phyloP scores from a whole-genome alignment of 2,113 vertebrate genomes.

The Merops nubicus region DNA sequence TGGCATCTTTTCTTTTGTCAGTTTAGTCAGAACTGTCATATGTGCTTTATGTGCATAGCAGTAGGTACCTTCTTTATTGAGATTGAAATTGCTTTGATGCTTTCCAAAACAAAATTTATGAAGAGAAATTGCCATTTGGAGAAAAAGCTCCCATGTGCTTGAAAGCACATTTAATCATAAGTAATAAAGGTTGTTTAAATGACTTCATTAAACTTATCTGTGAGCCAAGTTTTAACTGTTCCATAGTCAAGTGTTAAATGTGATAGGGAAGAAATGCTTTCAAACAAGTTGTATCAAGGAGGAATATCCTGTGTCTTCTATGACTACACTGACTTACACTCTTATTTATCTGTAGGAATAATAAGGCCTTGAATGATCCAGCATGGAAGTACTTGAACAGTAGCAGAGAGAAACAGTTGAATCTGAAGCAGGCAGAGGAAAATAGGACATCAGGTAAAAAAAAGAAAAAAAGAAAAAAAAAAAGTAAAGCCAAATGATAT shows the following conservation, averaged over 20 bases:
- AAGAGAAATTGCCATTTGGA: background rate
- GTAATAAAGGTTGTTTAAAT: background rate
- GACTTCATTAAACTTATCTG: background rate
- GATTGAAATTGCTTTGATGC: background rate
- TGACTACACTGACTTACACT: background rate
- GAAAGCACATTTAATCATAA: background rate
- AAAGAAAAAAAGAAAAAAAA: background rate
- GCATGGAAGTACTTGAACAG: constrained; percentile 89
- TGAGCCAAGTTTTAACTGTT: background rate
- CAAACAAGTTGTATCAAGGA: background rate
- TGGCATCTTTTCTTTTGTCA: background rate
- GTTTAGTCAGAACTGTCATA: background rate
- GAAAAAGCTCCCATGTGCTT: background rate
- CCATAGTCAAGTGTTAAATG: background rate
- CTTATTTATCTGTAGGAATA: constrained; percentile 83
- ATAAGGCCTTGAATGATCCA: constrained; percentile 89
- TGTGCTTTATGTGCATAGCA: background rate
- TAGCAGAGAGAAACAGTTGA: constrained; percentile 91
- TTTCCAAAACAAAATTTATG: background rate
- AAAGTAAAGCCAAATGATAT: background rate
- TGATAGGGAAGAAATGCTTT: background rate
- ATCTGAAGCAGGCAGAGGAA: constrained; percentile 89
- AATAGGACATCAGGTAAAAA: constrained; percentile 86
- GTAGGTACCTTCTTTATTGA: background rate
- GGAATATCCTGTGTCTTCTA: background rate